Base-by-base conservation (phyloP, 1,140 invertebrate species). In the Epicauta chinensis region DNA sequence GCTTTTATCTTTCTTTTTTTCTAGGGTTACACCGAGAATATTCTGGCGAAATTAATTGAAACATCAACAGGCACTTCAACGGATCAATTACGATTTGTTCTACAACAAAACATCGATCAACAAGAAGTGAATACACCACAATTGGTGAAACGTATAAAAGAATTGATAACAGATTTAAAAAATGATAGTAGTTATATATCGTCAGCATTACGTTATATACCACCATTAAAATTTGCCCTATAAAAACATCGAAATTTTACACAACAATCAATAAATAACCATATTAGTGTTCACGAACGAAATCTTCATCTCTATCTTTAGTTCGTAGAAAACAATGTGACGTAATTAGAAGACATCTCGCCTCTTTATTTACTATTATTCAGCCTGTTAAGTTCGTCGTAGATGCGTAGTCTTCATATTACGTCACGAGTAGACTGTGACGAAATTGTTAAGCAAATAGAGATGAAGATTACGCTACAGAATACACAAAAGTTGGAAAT, bases 21-120 rank as follows among this genome's bases (percentile, higher is more conserved):
- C 16, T 64, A 79, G 77, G 78, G 78, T 16, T 79, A 75, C 58
- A 70, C 73, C 3, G 67, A 71, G 0, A 63, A 65, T 5, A 67
- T 78, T 3, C 66, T 79, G 55, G 68, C 69, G 49, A 62, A 67
- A 10, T 61, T 80, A 0, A 66, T 66, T 2, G 72, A 74, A 0
- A 71, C 69, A 0, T 76, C 75, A 0, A 67, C 59, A 17, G 73
- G 71, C 3, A 72, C 75, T 0, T 73, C 77, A 0, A 63, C 70
- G 0, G 68, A 69, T 10, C 78, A 80, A 53, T 67, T 80, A 23
- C 63, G 63, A 16, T 58, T 71, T 39, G 69, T 75, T 0, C 58
- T 80, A 9, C 62, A 69, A 15, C 77, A 75, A 55, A 72, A 78
- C 63, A 58, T 77, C 46, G 72, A 75, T 12, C 63, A 73, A 2